Base-by-base conservation (phyloP, 2,113 vertebrate genomes). In the Pseudopipra pipra region DNA sequence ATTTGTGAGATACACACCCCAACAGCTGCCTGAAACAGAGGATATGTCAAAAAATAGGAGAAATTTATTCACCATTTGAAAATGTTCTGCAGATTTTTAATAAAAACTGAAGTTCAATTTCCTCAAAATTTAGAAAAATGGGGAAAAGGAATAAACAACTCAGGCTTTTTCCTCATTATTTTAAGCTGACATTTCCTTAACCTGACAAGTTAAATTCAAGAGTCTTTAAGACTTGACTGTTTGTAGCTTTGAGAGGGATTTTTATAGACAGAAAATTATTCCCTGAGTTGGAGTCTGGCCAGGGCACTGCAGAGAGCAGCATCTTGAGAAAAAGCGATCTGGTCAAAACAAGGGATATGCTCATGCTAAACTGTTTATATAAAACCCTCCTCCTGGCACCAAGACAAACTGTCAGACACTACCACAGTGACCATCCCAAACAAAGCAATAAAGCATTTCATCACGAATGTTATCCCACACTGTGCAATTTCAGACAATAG, bases 381-480 rank as follows among this genome's bases (percentile, higher is more conserved):
- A 84, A 95, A 95, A 67, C 46, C 47, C 47, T 92, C 86, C 83
- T 94, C 93, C 92, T 96, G 92, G 90, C 93, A 95, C 65, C 18
- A 10, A 91, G 92, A 86, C 7, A 6, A 94, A 63, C 79, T 93
- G 87, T 95, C 88, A 97, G 92, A 94, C 93, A 90, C 85, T n/a
- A 86, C 95, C 92, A 81, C 95, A 96, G 90, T 96, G 95, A 92
- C 93, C 90, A 95, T 95, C 83, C 87, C 92, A 96, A 94, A 96
- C 95, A 97, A 96, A 94, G 90, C 92, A 94, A 76, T 97, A 95
- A 96, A 97, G 72, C 88, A 96, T 96, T 94, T 96, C 96, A 94
- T 92, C 94, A 89, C 3, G 3, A 84, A 78, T 90, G 66, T 92
- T 95, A 95, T 94, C 92, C 96, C 96, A 97, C 90, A 90, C 88